Percentiles rank a stretch among this genome's conserved stretches.
Conservation (phyloP, 2,797 vertebrate species). For the Podargus strigoides region DNA sequence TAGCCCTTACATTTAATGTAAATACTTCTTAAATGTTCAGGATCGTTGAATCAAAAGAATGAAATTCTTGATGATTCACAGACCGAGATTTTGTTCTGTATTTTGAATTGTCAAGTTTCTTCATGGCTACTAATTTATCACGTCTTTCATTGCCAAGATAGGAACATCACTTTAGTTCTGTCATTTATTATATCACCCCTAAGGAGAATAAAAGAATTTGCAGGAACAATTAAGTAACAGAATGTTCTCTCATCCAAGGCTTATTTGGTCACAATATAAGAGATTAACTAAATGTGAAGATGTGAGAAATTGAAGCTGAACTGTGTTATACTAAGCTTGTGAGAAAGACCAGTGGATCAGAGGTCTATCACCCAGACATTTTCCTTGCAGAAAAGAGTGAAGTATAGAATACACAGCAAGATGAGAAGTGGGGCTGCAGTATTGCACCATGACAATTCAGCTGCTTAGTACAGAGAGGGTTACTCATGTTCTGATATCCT, state of each 20-base stretch:
- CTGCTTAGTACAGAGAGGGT: not conserved
- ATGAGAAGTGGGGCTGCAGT: not conserved
- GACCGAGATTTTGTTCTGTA: not conserved
- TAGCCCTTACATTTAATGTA: not conserved
- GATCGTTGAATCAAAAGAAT: not conserved
- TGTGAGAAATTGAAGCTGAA: not conserved
- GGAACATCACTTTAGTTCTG: not conserved
- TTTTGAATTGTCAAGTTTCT: not conserved
- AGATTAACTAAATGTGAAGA: not conserved
- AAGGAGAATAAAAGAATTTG: not conserved
- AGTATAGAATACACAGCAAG: not conserved
- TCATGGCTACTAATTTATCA: not conserved
- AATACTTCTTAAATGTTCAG: not conserved
- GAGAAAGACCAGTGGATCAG: not conserved
- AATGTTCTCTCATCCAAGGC: not conserved
- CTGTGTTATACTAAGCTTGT: not conserved
- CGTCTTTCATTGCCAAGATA: not conserved
- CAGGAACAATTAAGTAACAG: not conserved
- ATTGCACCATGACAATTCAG: not conserved
- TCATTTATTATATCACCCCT: not conserved
- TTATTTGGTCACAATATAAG: not conserved
- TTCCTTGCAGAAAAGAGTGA: not conserved
- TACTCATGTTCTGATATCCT: not conserved
- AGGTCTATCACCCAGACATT: rapidly evolving
- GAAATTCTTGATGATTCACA: not conserved